These are phyloP conservation scores for Nothocercus julius DNA, from an alignment of 2,113 vertebrate genomes.

Conservation along the genomic window DNA sequence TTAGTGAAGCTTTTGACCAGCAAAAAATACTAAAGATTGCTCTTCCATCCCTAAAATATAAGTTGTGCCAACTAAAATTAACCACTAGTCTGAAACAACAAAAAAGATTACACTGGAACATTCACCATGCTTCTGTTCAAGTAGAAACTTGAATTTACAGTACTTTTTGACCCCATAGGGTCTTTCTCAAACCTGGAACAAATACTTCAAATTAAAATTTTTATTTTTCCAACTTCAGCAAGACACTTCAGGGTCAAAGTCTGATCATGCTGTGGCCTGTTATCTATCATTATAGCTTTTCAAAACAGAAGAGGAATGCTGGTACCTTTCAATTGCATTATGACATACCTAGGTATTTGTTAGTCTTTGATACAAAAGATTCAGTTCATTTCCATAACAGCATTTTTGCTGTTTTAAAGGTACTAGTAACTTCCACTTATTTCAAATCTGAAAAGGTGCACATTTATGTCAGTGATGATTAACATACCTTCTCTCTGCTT, in stretches of 20 bases:
- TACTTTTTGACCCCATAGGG: slow-evolving; percentile 34
- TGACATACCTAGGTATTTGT: neutral
- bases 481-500: neutral
- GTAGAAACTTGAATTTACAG: slow-evolving; percentile 31
- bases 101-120: neutral
- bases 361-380: neutral
- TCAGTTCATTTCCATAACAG: neutral
- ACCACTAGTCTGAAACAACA: neutral
- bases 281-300: slow-evolving; percentile 34
- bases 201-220: slow-evolving; percentile 46
- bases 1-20: neutral
- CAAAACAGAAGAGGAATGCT: slow-evolving; percentile 28
- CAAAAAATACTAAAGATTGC: neutral
- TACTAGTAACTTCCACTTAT: neutral
- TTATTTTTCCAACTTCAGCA: neutral
- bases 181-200: slow-evolving; percentile 20
- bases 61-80: slow-evolving; percentile 6
- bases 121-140: neutral
- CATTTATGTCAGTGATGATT: neutral
- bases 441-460: neutral
- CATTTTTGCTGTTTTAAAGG: neutral
- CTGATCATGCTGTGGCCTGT: slow-evolving; percentile 52
- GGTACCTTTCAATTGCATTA: neutral
- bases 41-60: neutral
- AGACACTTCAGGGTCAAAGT: slow-evolving; percentile 48